Percentiles rank a stretch among this genome's conserved stretches.
Evolutionary conservation across 2,888 invertebrate species (phyloP).

Genomic region (Stenotaenia linearis): DNA sequence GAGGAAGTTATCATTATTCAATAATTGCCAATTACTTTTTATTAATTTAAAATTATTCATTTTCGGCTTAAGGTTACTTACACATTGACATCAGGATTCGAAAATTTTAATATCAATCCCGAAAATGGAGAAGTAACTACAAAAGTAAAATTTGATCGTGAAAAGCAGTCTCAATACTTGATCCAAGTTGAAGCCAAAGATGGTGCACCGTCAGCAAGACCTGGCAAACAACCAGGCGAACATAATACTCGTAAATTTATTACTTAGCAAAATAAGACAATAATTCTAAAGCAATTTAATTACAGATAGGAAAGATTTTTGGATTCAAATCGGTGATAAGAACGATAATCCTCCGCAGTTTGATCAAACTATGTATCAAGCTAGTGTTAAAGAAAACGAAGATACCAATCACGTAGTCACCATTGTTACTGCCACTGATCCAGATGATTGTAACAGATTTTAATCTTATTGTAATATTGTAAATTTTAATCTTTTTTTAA

Average conservation of each 20-base stretch:
- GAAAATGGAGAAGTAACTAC: constrained; percentile 86
- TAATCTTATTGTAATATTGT: neutral
- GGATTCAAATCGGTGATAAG: constrained; percentile 87
- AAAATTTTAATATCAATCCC: constrained; percentile 75
- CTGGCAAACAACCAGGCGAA: constrained; percentile 52
- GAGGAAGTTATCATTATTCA: no score
- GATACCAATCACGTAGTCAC: constrained; percentile 76
- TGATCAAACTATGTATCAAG: constrained; percentile 57
- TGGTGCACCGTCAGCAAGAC: constrained; percentile 75
- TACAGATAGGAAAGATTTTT: constrained; percentile 68
- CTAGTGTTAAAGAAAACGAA: constrained; percentile 63
- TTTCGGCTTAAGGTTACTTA: constrained; percentile 59
- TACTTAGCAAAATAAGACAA: neutral
- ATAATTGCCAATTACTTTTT: no score
- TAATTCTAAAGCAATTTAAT: neutral
- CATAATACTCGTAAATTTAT: constrained; percentile 59
- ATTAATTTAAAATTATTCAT: no score
- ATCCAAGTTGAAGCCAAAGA: constrained; percentile 87
- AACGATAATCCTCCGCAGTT: constrained; percentile 94
- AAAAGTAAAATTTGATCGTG: constrained; percentile 74
- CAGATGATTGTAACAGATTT: constrained; percentile 62
- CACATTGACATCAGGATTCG: constrained; percentile 59
- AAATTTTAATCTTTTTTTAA: neutral
- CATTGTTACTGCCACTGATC: constrained; percentile 80
- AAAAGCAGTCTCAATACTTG: constrained; percentile 74